Base-by-base conservation (phyloP, 2,888 invertebrate genomes). In the Bembecia ichneumoniformis region DNA sequence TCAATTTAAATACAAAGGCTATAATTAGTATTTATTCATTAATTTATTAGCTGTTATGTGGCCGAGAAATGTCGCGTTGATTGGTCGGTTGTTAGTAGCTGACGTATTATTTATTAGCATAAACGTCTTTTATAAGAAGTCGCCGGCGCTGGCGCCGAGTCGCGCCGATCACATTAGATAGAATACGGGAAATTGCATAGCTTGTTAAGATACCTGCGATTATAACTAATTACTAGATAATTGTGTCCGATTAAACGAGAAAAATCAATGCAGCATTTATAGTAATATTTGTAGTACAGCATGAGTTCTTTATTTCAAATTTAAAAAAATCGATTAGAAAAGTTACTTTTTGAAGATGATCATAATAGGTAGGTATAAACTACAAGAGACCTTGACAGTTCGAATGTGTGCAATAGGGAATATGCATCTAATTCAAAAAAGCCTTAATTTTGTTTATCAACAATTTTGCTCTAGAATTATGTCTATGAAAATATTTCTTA, bases 181-280 rank as follows among this genome's bases (percentile, higher is more conserved):
- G 66, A 71, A 71, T 74, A 64, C 71, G 74, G 77, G 75, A 81
- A 86, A 84, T 86, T 82, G 80, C 74, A 82, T 70, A 74, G 71
- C 71, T 76, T 58, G 71, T 68, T 71, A 68, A 75, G 71, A 77
- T 79, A 77, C 74, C 66, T 73, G 71, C 63, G 50, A 47, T 40
- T 40, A 52, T 55, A 76, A 74, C 70, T 72, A 74, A 79, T 77
- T 77, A 66, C 72, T 49, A 64, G 64, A 74, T 82, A 81, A 82
- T 82, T 83, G 71, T 72, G 71, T 75, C 75, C 44, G 44, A 17
- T 44, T 44, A 69, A 67, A 67, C 60, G 53, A 70, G 64, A 62
- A 60, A 65, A 66, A 68, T 66, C 66, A 69, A 60, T 65, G 53
- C 50, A 58, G 59, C 58, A 57, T 60, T 14, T 40, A 15, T n/a